Evolutionary conservation across 2,888 invertebrate species (phyloP).

Genomic region (Conomelus anceps): DNA sequence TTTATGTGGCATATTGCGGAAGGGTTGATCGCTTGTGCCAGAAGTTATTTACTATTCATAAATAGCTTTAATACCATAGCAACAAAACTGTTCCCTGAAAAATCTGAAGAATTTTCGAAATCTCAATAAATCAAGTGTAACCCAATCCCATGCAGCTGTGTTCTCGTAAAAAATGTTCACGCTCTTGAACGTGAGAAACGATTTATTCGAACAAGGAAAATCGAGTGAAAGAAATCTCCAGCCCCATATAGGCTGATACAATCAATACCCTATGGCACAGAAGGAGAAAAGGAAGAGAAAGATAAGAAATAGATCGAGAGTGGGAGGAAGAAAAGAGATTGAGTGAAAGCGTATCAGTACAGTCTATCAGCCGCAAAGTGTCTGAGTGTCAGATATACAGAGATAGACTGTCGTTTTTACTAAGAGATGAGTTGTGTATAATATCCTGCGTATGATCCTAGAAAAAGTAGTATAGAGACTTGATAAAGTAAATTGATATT

Average conservation of each 20-base stretch:
- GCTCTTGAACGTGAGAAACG: not conserved
- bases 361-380: not conserved
- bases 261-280: not conserved
- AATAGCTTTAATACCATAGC: not conserved
- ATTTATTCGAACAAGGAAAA: not conserved
- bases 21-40: too few relatives aligned
- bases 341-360: not conserved
- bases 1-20: too few relatives aligned
- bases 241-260: not conserved
- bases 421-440: not conserved
- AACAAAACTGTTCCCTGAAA: not conserved
- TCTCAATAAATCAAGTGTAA: not conserved
- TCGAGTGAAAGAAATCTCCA: not conserved
- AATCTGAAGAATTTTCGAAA: not conserved
- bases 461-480: too few relatives aligned
- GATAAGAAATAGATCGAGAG: not conserved
- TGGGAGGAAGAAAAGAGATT: not conserved
- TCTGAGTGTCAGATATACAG: not conserved
- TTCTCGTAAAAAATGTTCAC: not conserved
- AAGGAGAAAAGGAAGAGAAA: not conserved
- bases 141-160: not conserved
- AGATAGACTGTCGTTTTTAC: not conserved
- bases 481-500: too few relatives aligned
- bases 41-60: not conserved
- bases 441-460: not conserved